Evolutionary conservation across 2,888 invertebrate species (phyloP).

Genomic region (Lepeophtheirus nordmannii): DNA sequence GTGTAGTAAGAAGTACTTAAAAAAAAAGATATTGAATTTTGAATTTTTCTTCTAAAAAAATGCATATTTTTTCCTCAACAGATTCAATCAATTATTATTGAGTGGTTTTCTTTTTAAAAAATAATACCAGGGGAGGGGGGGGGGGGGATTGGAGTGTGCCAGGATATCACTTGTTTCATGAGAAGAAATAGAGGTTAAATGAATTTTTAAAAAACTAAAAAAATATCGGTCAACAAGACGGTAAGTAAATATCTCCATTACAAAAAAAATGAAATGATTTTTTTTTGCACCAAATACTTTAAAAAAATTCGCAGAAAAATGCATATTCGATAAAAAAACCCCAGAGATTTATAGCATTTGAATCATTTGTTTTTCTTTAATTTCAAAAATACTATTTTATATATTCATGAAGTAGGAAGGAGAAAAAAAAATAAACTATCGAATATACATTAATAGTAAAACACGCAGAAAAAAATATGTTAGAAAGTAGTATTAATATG

Average conservation of each 20-base stretch:
- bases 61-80: neutral
- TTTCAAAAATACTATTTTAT: neutral
- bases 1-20: neutral
- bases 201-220: too few species aligned
- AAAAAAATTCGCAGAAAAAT: neutral
- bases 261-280: too few species aligned
- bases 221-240: too few species aligned
- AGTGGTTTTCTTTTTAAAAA: too few species aligned
- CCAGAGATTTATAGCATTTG: neutral
- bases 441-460: neutral
- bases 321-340: slow-evolving; percentile 8
- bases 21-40: neutral
- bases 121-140: neutral
- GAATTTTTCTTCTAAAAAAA: neutral
- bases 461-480: neutral
- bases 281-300: too few species aligned
- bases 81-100: too few species aligned
- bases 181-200: too few species aligned
- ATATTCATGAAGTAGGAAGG: neutral
- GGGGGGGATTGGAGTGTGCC: too few species aligned
- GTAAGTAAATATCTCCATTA: too few species aligned
- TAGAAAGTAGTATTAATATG: neutral
- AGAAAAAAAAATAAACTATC: neutral
- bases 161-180: too few species aligned
- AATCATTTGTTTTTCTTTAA: too few species aligned